These are phyloP conservation scores for Spongilla lacustris DNA, from an alignment of 37 sponge, comb jelly and placozoan species.

Conservation along the genomic window DNA sequence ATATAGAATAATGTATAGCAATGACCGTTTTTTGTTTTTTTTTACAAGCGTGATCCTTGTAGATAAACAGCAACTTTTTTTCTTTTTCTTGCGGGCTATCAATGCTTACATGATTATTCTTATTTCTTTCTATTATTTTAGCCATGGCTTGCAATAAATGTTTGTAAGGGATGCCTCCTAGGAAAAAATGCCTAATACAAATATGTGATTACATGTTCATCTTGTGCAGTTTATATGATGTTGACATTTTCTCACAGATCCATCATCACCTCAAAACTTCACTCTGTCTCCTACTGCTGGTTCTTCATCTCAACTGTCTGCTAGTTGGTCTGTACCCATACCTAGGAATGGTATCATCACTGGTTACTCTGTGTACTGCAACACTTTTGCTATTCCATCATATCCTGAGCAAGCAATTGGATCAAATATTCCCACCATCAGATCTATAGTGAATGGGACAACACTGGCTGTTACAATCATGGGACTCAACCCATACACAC, in stretches of 20 bases:
- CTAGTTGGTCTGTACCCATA: conserved; percentile 1
- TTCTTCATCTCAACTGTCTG: not conserved
- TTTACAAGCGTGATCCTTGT: no score
- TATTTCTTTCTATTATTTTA: no score
- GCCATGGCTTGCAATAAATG: no score
- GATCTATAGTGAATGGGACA: not conserved
- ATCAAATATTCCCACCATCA: not conserved
- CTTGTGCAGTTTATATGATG: no score
- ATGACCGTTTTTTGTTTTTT: no score
- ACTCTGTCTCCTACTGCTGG: not conserved
- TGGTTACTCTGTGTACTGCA: not conserved
- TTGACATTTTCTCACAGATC: not conserved
- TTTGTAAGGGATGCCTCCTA: no score
- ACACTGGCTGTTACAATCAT: not conserved
- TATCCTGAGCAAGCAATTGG: not conserved
- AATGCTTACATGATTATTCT: no score
- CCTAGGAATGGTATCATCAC: not conserved
- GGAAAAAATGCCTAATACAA: no score
- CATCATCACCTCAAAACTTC: not conserved
- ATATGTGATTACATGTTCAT: no score
- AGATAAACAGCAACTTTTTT: no score
- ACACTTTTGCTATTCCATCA: not conserved
- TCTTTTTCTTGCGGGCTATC: no score
- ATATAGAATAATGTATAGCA: no score
- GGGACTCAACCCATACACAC: not conserved